Percentiles rank a stretch among this genome's conserved stretches.
Conservation (phyloP, 2,888 invertebrate species). For the Pinctada fucata region DNA sequence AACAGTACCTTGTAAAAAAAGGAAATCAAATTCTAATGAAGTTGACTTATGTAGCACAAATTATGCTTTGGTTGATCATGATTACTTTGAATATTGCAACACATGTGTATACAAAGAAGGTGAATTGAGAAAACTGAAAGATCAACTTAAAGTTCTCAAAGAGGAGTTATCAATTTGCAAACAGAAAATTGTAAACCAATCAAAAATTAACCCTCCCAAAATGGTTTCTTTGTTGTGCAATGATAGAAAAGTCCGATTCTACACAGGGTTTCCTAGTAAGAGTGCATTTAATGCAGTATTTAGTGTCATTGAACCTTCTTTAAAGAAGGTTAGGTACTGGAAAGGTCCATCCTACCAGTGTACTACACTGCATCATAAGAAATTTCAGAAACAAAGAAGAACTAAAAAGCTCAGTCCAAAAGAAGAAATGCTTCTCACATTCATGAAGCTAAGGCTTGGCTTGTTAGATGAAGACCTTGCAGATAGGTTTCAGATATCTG, state of each 20-base stretch:
- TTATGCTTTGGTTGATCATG: neutral
- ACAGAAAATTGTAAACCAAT: neutral
- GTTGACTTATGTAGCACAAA: no score
- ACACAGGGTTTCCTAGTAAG: constrained; percentile 24
- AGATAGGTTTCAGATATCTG: constrained; percentile 5
- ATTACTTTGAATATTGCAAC: neutral
- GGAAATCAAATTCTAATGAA: constrained; percentile 3
- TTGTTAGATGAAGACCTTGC: constrained; percentile 20
- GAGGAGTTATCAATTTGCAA: neutral
- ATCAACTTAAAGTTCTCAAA: neutral
- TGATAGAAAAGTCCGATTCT: constrained; percentile 17
- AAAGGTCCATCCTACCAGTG: constrained; percentile 12
- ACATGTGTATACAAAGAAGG: neutral
- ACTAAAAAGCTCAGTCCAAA: constrained; percentile 5
- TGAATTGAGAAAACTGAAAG: constrained; percentile 3
- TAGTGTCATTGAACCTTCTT: neutral
- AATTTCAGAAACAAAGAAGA: neutral
- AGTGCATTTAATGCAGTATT: constrained; percentile 16
- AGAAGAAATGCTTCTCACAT: constrained; percentile 12
- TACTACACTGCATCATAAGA: constrained; percentile 6
- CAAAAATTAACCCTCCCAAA: neutral
- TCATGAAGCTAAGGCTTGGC: constrained; percentile 17
- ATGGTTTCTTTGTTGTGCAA: neutral
- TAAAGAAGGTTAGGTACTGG: constrained; percentile 17
- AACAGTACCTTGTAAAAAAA: no score